Percentiles rank a stretch among this genome's conserved stretches.
These are phyloP conservation scores for Chromoteleia sp. DNA, from an alignment of 2,888 invertebrate genomes.

Conservation along the genomic window DNA sequence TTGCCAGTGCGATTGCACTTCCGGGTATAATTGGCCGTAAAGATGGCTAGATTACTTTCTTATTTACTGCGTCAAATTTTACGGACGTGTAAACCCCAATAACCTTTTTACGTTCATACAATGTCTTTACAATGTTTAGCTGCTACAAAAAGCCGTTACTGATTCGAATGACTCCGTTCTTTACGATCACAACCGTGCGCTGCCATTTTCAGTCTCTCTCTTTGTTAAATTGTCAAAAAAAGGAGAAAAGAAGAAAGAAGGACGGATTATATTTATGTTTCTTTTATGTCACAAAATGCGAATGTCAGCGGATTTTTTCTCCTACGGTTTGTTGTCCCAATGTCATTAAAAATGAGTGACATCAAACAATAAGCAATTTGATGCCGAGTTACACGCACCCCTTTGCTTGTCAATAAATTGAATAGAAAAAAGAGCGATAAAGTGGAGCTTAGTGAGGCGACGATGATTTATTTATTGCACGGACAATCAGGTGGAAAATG, in stretches of 20 bases:
- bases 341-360: constrained; percentile 25
- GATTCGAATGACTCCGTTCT: constrained; percentile 45
- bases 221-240: constrained; percentile 41
- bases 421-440: constrained; percentile 30
- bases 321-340: neutral
- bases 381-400: constrained; percentile 14
- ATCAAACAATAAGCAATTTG: constrained; percentile 39
- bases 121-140: constrained; percentile 49
- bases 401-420: constrained; percentile 37
- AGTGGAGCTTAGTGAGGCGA: constrained; percentile 19
- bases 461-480: constrained; percentile 50
- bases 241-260: neutral
- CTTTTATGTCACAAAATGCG: constrained; percentile 34
- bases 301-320: constrained; percentile 19
- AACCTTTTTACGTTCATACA: constrained; percentile 54
- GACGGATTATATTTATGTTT: constrained; percentile 27
- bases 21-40: constrained; percentile 61
- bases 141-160: constrained; percentile 50
- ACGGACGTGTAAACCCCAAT: constrained; percentile 64
- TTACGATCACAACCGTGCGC: constrained; percentile 47
- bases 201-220: constrained; percentile 34
- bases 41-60: constrained; percentile 55
- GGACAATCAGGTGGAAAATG: constrained; percentile 51
- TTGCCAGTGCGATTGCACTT: constrained; percentile 35
- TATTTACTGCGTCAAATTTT: constrained; percentile 62